Base-by-base conservation (phyloP, 2,888 invertebrate genomes). In the Belgica antarctica region DNA sequence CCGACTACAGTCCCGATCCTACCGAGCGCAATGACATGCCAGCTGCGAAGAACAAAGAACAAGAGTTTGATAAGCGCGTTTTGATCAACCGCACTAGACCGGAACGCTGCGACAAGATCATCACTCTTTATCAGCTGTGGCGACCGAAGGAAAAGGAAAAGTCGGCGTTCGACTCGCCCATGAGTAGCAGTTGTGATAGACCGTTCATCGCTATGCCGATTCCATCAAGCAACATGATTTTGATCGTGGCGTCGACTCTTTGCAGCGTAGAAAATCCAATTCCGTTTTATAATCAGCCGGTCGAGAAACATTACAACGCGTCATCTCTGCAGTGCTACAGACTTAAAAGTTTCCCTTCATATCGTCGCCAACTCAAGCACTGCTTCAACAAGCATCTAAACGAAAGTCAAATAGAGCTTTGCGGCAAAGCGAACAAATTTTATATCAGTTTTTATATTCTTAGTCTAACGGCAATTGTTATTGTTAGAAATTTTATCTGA, bases 21-120 rank as follows among this genome's bases (percentile, higher is more conserved):
- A 70, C 65, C 17, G 72, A 70, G 57, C 62, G 69, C 15, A 52
- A 71, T 46, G 70, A 65, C 19, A 10, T 28, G 15, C 80, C 82
- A 1, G 77, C 82, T 0, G 80, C 81, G 10, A 77, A 82, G 72
- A 78, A 79, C 46, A 76, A 82, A 74, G 83, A 87, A 75, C 79
- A 85, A 74, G 81, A 85, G 75, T 84, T 86, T 77, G 86, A 88
- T 73, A 84, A 85, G 72, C 80, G 84, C 7, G 84, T 89, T 1
- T 81, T 87, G 63, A 86, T 91, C 74, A 88, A 87, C 73, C 83
- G 92, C 75, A 94, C 94, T 0, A 83, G 89, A 57, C 91, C 92
- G 0, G 89, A 90, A 70, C 89, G 93, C 2, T 95, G 94, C 77
- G 94, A 94, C 78, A 85, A 91, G 77, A 87, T 90, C 77, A 83